A percentile compares a stretch with the other conserved stretches of the same genome.
Conservation (phyloP, 2,797 vertebrate genomes). For the Stomatorhinus walkeri region DNA sequence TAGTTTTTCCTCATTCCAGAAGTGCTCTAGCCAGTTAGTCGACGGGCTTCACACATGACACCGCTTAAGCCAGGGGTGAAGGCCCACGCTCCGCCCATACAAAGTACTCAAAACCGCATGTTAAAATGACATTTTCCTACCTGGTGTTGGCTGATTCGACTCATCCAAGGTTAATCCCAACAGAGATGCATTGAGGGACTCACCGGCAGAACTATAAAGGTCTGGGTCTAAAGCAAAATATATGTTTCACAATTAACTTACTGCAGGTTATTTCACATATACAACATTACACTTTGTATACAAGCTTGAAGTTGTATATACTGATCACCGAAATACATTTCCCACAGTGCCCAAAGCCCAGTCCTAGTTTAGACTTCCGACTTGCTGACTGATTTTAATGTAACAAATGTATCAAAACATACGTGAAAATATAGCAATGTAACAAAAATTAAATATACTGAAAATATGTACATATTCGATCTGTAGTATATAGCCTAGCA, state of each 20-base stretch:
- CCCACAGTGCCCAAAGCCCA: neutral
- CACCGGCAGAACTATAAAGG: constrained; percentile 44
- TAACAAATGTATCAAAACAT: neutral
- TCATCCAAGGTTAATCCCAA: constrained; percentile 2
- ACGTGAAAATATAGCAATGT: neutral
- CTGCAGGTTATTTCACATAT: neutral
- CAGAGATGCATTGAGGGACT: constrained; percentile 25
- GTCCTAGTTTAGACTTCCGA: neutral
- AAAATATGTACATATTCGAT: neutral
- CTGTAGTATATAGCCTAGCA: neutral
- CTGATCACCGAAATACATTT: neutral
- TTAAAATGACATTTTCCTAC: constrained; percentile 29
- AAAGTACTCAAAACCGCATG: neutral
- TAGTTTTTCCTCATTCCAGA: neutral
- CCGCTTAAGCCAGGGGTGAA: neutral
- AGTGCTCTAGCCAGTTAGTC: neutral
- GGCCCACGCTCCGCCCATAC: neutral
- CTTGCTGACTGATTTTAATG: neutral
- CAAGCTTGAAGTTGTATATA: neutral
- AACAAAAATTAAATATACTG: neutral
- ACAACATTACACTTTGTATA: neutral
- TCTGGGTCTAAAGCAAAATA: constrained; percentile 38
- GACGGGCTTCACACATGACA: neutral
- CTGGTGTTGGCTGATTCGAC: constrained; percentile 25
- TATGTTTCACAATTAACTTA: neutral